These are phyloP conservation scores for Puntigrus tetrazona DNA, from an alignment of 2,113 vertebrate species.

Conservation along the genomic window DNA sequence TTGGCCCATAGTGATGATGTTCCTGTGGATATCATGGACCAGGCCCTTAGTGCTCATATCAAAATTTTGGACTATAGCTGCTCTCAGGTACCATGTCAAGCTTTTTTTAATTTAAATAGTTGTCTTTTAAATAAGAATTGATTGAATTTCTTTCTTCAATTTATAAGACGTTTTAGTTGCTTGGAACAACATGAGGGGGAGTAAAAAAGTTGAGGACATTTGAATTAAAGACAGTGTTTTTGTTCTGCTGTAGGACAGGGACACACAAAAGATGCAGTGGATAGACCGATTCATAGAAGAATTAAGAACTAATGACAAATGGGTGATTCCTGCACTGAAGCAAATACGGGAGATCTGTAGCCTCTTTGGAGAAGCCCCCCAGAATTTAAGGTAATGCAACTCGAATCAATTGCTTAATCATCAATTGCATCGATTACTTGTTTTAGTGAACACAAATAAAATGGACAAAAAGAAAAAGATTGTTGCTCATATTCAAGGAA, in stretches of 20 bases:
- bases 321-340: slow-evolving; percentile 98
- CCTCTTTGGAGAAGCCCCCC: slow-evolving; percentile 98
- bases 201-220: neutral
- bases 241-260: slow-evolving; percentile 84
- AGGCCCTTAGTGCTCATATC: slow-evolving; percentile 98
- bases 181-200: neutral
- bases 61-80: slow-evolving; percentile 99
- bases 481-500: neutral
- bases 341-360: slow-evolving; percentile 99
- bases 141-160: neutral
- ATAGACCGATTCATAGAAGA: slow-evolving; percentile 99
- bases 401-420: neutral
- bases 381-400: slow-evolving; percentile 90
- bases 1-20: slow-evolving; percentile 98
- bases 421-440: neutral
- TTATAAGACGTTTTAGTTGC: neutral
- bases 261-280: slow-evolving; percentile 99
- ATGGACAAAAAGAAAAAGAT: neutral
- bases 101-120: neutral
- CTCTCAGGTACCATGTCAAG: slow-evolving; percentile 85
- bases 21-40: slow-evolving; percentile 99
- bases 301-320: slow-evolving; percentile 98
- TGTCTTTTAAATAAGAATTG: neutral
- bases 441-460: neutral
- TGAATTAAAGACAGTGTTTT: neutral